Base-by-base conservation (phyloP, 2,797 vertebrate species). In the Telmatherina bonti region DNA sequence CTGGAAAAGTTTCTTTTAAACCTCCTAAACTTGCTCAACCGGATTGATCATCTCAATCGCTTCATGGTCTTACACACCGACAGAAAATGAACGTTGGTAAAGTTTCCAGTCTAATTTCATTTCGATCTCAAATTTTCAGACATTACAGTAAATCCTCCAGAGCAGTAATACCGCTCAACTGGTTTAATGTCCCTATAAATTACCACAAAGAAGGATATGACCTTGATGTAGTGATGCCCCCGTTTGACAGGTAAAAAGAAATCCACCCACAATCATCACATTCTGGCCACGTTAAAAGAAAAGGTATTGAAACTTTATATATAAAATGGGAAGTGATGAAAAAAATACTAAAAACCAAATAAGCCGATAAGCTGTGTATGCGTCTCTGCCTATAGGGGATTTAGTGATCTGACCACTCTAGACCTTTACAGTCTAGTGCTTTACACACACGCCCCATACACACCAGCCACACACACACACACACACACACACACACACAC, bases 371-470 rank as follows among this genome's bases (percentile, higher is more conserved):
- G 69, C 65, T 54, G 52, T 36, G 38, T 20, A 22, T 47, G 20
- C 36, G 27, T 16, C 16, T 18, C 1, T 54, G 45, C 56, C n/a
- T 63, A 24, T 0, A 1, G 22, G 67, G 79, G 56, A 51, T 83
- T 79, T 83, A 78, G 71, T 67, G 77, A 70, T 80, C 51, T 52
- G 61, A 80, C 71, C 22, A 36, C 24, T 68, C 31, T 43, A 20
- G 62, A 73, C 33, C 41, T 71, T n/a, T n/a, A n/a, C n/a, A n/a
- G n/a, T n/a, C n/a, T 31, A 26, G 45, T 52, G 70, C 51, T 67
- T 72, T 74, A 59, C n/a, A n/a, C n/a, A n/a, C n/a, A n/a, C 60
- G 52, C 5, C 26, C 70, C 59, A 63, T 47, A 61, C 68, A 58
- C 55, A 62, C 68, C 57, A 74, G 55, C 22, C n/a, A 55, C 47